These are phyloP conservation scores for Cabera pusaria DNA, from an alignment of 2,888 invertebrate species.

Conservation along the genomic window DNA sequence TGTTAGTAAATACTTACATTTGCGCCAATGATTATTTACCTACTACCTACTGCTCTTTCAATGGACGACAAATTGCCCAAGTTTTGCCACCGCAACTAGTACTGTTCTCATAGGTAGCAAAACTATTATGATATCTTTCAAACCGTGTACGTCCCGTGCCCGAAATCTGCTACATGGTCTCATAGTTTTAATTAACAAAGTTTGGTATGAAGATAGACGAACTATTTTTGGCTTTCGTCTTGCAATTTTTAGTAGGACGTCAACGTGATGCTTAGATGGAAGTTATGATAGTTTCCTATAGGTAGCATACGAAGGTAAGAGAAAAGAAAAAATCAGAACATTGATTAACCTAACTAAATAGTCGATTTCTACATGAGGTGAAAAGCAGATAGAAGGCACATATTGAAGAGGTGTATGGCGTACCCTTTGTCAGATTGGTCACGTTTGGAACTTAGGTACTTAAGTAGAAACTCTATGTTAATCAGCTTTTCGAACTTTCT, in stretches of 20 bases:
- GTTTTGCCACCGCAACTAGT: constrained; percentile 5
- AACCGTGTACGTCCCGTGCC: constrained; percentile 1
- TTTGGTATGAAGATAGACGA: constrained; percentile 5
- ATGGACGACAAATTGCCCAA: constrained; percentile 26
- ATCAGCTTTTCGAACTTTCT: constrained; percentile 5
- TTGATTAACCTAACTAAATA: no score
- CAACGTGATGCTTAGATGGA: background rate
- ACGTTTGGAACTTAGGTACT: no score
- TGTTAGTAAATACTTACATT: constrained; percentile 19
- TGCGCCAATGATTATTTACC: constrained; percentile 27
- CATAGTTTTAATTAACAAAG: constrained; percentile 13
- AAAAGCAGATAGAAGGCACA: no score
- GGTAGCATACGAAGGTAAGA: no score
- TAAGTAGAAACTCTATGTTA: constrained; percentile 1
- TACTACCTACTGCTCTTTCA: no score
- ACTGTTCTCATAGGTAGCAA: background rate
- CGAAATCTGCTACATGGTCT: constrained; percentile 10
- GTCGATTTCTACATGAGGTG: no score
- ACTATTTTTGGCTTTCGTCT: constrained; percentile 1
- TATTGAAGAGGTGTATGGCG: no score
- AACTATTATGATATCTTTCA: constrained; percentile 2
- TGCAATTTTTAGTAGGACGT: constrained; percentile 5
- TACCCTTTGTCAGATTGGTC: no score
- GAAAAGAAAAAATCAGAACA: no score
- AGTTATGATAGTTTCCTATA: background rate